Conservation (phyloP, 2,888 invertebrate species). For the Pachliopta kotzebuea region DNA sequence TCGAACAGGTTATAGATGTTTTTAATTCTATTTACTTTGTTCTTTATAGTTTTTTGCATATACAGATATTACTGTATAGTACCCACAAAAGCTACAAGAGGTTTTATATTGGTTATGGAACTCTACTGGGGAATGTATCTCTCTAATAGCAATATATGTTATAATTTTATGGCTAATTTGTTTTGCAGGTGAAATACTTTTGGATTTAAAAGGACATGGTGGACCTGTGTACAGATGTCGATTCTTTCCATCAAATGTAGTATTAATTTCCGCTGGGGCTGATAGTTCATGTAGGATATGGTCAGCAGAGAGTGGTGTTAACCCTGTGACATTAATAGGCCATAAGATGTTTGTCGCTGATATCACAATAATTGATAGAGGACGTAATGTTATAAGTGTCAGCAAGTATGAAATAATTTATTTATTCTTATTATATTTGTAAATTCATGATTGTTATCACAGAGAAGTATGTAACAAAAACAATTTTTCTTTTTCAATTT, state of each 20-base stretch:
- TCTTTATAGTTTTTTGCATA: background rate
- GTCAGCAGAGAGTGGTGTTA: conserved; percentile 84
- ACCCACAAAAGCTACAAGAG: too few species aligned
- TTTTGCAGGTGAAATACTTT: conserved; percentile 61
- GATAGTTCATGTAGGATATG: conserved; percentile 86
- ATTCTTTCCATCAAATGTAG: conserved; percentile 87
- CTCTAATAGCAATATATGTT: too few species aligned
- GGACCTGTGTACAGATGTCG: conserved; percentile 84
- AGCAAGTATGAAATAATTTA: conserved; percentile 74
- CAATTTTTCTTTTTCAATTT: too few species aligned
- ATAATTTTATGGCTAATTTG: conserved; percentile 44
- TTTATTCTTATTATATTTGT: background rate
- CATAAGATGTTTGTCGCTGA: conserved; percentile 84
- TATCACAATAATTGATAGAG: conserved; percentile 83
- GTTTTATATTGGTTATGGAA: too few species aligned
- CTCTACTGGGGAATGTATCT: too few species aligned
- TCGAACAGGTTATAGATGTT: conserved; percentile 68
- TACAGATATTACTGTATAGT: too few species aligned
- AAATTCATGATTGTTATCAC: too few species aligned
- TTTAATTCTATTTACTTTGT: conserved; percentile 31
- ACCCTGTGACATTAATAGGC: conserved; percentile 83
- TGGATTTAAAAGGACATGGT: conserved; percentile 82
- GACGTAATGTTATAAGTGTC: conserved; percentile 85
- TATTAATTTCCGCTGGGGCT: conserved; percentile 83
- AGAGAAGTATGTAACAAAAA: too few species aligned